Evolutionary conservation across 1,140 invertebrate species (phyloP).

Genomic region (Drosophila rufa): DNA sequence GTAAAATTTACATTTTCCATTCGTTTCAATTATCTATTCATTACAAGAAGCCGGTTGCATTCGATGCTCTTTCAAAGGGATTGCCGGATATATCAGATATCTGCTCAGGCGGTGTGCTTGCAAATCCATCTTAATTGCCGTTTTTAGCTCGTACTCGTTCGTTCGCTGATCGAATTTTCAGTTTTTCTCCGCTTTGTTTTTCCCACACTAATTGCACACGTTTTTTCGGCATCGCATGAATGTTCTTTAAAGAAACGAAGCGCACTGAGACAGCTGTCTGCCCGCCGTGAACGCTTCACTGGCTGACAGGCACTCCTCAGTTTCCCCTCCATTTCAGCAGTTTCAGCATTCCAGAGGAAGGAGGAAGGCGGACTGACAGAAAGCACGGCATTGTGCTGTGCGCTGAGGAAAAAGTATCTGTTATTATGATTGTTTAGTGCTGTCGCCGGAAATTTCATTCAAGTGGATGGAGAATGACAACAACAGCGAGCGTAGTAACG

Average conservation of each 20-base stretch:
- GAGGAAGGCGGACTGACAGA: conserved; percentile 24
- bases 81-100: conserved; percentile 1
- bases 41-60: background rate
- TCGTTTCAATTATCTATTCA: background rate
- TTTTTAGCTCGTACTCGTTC: conserved; percentile 22
- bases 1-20: conserved; percentile 9
- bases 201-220: conserved; percentile 37
- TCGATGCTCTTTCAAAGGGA: background rate
- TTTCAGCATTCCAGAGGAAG: background rate
- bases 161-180: conserved; percentile 5
- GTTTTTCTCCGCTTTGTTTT: conserved; percentile 16
- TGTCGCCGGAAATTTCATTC: conserved; percentile 82
- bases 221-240: conserved; percentile 22
- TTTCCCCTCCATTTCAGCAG: conserved; percentile 24
- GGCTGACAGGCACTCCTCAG: conserved; percentile 57
- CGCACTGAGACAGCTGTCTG: conserved; percentile 38
- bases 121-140: conserved; percentile 43
- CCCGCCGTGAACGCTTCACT: conserved; percentile 35
- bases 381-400: conserved; percentile 45
- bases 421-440: conserved; percentile 82
- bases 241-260: conserved; percentile 26
- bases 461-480: conserved; percentile 63
- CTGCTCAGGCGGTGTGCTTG: background rate
- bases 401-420: conserved; percentile 68
- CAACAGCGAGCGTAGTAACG: conserved; percentile 23